Base-by-base conservation (phyloP, 2,113 vertebrate species). In the Dromas ardeola region DNA sequence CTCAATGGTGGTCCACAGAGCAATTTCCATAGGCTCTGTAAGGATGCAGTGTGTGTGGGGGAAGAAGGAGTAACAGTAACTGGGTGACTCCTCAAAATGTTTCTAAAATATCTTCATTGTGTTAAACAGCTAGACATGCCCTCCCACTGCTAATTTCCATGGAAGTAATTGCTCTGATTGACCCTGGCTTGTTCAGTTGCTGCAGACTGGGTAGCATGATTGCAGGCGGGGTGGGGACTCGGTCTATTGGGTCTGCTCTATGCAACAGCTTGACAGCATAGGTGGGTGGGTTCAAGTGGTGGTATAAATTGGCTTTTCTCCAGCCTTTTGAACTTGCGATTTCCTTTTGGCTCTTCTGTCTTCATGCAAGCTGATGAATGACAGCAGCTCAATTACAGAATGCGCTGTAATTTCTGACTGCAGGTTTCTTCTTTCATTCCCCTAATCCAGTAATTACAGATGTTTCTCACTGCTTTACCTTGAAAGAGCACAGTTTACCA, bases 381-480 rank as follows among this genome's bases (percentile, higher is more conserved):
- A 86, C 66, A 85, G 93, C 93, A 82, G 81, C 90, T 93, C 81
- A 45, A 6, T 94, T 93, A 93, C 53, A 49, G 87, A 94, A 85
- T 67, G 65, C 38, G 66, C 84, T 91, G 47, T 95, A 87, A 95
- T 94, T 96, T 95, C 84, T 95, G 66, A 85, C 87, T 93, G 84
- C 58, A 52, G 84, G 66, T 94, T 96, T 79, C 79, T 93, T 30
- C 78, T 94, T 96, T 95, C 61, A 62, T 94, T 94, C 58, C 49
- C 43, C 32, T 97, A 96, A 97, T 96, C 81, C 95, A 85, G 92
- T 95, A 95, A 95, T 97, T 93, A 90, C 95, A 94, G 84, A 90
- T 85, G 74, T 94, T 96, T 88, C 78, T 90, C 53, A 15, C 36
- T 85, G 70, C 73, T 94, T 76, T 81, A 76, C 66, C 40, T 80